Conservation (phyloP, 2,113 vertebrate species). For the Sisor rabdophorus region DNA sequence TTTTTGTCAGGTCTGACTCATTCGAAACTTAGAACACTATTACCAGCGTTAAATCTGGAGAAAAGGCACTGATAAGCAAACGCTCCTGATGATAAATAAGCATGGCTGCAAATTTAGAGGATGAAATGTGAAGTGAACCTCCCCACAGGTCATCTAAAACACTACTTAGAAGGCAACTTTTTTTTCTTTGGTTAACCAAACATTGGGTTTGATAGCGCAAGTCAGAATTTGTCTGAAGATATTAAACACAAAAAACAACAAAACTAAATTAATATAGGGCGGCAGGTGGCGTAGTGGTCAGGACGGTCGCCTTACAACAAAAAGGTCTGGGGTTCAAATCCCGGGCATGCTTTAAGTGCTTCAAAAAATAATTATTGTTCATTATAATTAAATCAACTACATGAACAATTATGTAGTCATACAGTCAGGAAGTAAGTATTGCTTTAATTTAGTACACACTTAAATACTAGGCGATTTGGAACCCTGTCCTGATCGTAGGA, state of each 20-base stretch:
- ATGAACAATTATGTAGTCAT: too few relatives aligned
- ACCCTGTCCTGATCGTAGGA: too few relatives aligned
- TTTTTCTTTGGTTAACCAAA: neutral
- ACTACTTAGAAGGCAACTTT: neutral
- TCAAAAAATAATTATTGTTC: too few relatives aligned
- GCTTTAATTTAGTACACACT: too few relatives aligned
- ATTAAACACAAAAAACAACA: neutral
- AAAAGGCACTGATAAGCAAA: slow-evolving; percentile 28
- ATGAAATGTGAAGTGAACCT: neutral
- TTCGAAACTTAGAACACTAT: slow-evolving; percentile 25
- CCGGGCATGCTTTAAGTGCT: too few relatives aligned
- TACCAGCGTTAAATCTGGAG: slow-evolving; percentile 30
- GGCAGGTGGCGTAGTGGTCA: too few relatives aligned
- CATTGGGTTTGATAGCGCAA: neutral
- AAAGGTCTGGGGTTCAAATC: too few relatives aligned
- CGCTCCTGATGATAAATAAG: slow-evolving; percentile 11
- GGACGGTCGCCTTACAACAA: too few relatives aligned
- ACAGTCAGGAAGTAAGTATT: too few relatives aligned
- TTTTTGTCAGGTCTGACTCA: slow-evolving; percentile 37
- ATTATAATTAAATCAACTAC: too few relatives aligned
- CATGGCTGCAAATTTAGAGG: neutral
- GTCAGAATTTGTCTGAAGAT: neutral
- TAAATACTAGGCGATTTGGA: too few relatives aligned
- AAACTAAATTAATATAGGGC: too few relatives aligned
- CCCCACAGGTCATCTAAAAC: neutral